Evolutionary conservation across 2,888 invertebrate genomes (phyloP).

Genomic region (Acanthococcus lagerstroemiae): DNA sequence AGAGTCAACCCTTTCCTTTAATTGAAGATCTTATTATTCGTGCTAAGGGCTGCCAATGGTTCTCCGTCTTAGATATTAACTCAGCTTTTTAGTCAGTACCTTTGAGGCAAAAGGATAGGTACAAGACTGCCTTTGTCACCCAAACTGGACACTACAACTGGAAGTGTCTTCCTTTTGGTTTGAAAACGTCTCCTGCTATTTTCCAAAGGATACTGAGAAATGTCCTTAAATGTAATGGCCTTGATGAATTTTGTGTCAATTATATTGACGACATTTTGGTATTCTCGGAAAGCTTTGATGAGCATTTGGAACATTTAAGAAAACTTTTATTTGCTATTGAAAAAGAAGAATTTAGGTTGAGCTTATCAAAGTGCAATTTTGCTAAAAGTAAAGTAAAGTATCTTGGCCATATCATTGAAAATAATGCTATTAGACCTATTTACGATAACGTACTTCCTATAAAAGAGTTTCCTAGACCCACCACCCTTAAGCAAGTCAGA

Average conservation of each 20-base stretch:
- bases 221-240: background rate
- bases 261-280: too few species aligned
- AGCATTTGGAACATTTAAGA: constrained; percentile 34
- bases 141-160: too few species aligned
- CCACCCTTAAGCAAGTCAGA: constrained; percentile 15
- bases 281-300: too few species aligned
- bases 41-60: constrained; percentile 39
- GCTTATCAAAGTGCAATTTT: constrained; percentile 21
- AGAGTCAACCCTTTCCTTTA: too few species aligned
- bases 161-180: too few species aligned
- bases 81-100: constrained; percentile 40
- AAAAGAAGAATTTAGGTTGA: constrained; percentile 22
- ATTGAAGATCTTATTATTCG: too few species aligned
- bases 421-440: constrained; percentile 25
- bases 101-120: constrained; percentile 8
- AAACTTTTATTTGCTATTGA: constrained; percentile 34
- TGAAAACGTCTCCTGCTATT: too few species aligned
- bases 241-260: background rate
- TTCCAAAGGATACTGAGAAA: too few species aligned
- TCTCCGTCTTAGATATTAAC: constrained; percentile 40
- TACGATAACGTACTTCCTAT: constrained; percentile 27
- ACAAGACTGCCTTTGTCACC: constrained; percentile 27
- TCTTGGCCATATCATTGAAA: constrained; percentile 20
- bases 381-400: constrained; percentile 11
- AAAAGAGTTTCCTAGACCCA: constrained; percentile 16